Percentiles rank a stretch among this genome's conserved stretches.
phyloP scores from a whole-genome alignment of 2,113 vertebrate genomes.

The Crotalus viridis region DNA sequence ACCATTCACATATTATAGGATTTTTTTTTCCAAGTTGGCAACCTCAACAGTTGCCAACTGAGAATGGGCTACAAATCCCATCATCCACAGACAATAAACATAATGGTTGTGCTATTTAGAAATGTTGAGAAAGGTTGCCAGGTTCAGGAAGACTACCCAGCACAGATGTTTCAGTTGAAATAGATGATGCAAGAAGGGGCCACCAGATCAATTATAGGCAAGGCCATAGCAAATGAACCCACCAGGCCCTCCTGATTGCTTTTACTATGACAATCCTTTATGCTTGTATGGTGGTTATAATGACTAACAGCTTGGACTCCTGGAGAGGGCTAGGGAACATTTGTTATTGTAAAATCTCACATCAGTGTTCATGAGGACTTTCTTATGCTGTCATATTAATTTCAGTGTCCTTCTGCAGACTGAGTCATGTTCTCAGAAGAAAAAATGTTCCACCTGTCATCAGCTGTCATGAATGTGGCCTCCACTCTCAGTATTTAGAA shows the following conservation, averaged over 20 bases:
- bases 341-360: background rate
- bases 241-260: background rate
- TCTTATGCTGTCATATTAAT: background rate
- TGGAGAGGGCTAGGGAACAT: background rate
- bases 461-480: background rate
- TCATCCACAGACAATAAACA: background rate
- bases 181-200: background rate
- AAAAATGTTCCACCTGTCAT: conserved; percentile 46
- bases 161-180: background rate
- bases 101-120: background rate
- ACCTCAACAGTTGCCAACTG: background rate
- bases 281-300: background rate
- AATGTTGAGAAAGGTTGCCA: background rate
- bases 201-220: background rate
- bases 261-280: background rate
- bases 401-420: background rate
- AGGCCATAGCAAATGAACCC: background rate
- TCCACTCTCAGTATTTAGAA: background rate
- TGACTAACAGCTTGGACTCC: background rate
- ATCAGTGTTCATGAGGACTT: background rate
- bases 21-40: background rate
- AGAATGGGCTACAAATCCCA: background rate
- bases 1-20: background rate
- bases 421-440: background rate
- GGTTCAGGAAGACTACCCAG: background rate